phyloP scores from a whole-genome alignment of 23 tunicate species.

The Pegea sp. region DNA sequence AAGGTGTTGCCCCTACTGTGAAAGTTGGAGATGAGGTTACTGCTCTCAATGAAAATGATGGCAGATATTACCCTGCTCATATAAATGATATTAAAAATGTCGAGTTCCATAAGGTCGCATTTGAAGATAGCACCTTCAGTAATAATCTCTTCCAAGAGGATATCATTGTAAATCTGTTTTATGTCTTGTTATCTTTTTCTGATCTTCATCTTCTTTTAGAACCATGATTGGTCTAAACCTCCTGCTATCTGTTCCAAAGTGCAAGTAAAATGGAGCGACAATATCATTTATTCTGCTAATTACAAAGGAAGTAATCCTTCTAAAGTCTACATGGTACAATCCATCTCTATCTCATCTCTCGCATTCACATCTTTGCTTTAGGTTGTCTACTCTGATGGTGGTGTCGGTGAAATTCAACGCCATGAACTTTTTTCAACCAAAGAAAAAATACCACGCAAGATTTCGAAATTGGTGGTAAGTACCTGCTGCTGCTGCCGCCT shows the following conservation, averaged over 20 bases:
- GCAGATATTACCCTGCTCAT: slow-evolving; percentile 23
- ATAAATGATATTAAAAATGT: slow-evolving; percentile 12
- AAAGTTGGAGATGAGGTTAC: slow-evolving; percentile 15
- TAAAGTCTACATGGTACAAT: too few relatives aligned
- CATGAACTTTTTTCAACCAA: too few relatives aligned
- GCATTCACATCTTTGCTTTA: too few relatives aligned
- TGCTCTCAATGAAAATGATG: slow-evolving; percentile 35
- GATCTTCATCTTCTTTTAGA: slow-evolving; percentile 6
- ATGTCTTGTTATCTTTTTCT: slow-evolving; percentile 2
- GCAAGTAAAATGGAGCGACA: slow-evolving; percentile 61
- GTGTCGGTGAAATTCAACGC: too few relatives aligned
- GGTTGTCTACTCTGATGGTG: too few relatives aligned
- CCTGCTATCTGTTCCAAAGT: slow-evolving; percentile 26
- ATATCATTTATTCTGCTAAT: slow-evolving; percentile 29
- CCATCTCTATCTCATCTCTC: too few relatives aligned
- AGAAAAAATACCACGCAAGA: too few relatives aligned
- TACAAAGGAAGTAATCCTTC: too few relatives aligned
- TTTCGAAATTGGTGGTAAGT: too few relatives aligned
- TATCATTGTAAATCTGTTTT: slow-evolving; percentile 17
- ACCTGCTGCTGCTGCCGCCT: too few relatives aligned
- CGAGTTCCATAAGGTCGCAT: slow-evolving; percentile 36
- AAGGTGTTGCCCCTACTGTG: slow-evolving; percentile 4
- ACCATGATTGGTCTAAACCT: slow-evolving; percentile 26
- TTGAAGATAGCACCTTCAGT: slow-evolving; percentile 68
- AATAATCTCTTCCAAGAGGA: slow-evolving; percentile 52